Base-by-base conservation (phyloP, 1,140 invertebrate species). In the Lucilia cuprina region DNA sequence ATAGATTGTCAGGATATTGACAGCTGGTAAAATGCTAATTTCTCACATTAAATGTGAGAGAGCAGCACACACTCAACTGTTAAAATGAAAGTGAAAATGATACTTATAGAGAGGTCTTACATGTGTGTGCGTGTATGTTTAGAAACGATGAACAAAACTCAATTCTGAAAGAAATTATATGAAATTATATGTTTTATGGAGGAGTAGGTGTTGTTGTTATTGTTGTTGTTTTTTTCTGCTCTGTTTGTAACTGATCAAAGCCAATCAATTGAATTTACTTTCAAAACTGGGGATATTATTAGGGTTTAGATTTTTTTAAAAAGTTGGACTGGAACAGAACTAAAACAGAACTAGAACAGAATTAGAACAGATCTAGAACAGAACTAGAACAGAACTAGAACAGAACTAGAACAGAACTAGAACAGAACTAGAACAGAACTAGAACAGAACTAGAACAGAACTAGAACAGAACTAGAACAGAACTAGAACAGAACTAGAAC, bases 171-270 rank as follows among this genome's bases (percentile, higher is more conserved):
- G n/a, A n/a, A n/a, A n/a, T n/a, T 55, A 55, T 55, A 55, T 13
- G 5, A 41, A 41, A 41, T 41, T 2, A 41, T 41, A 41, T 41
- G 41, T 0, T 1, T 30, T 60, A n/a, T 60, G 14, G n/a, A 60
- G 55, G 55, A 5, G 55, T 17, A 60, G 7, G 3, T 60, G 13
- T 17, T 7, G 14, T 70, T 70, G 7, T 19, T n/a, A n/a, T n/a
- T 70, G 19, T 70, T n/a, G 13, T 30, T 30, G 25, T 30, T 30
- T 30, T 3, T 60, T 60, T 60, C n/a, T 60, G n/a, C 14, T 60
- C 55, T 60, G 55, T 60, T n/a, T n/a, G n/a, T 70, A 70, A 70
- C 65, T 70, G 65, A 70, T 70, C 65, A 70, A 70, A 70, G 65
- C 65, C 21, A 70, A 70, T 70, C 65, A 70, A 70, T 70, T 21